Base-by-base conservation (phyloP, 2,888 invertebrate genomes). In the Mythimna loreyi region DNA sequence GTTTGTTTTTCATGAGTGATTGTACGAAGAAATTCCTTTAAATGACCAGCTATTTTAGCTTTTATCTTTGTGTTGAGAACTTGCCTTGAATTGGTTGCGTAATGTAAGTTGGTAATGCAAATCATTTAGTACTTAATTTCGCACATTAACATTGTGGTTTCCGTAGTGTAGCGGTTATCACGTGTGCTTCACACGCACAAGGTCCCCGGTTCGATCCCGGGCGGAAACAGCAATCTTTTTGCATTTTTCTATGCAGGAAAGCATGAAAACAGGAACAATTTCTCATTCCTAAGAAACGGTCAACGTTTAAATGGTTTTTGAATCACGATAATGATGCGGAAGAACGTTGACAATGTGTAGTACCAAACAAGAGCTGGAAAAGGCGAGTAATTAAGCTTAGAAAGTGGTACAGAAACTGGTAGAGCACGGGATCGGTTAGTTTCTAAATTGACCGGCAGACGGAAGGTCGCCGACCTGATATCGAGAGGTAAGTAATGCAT, bases 151-250 rank as follows among this genome's bases (percentile, higher is more conserved):
- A 6, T 1, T 7, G 50, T 28, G 33, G 97, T 97, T 97, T 97
- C 96, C 97, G 97, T 97, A 97, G 97, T 97, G 97, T 97, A 97
- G 97, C 96, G 97, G 97, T 97, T 97, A 97, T 97, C 97, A 97
- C 97, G 97, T 97, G 97, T 97, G 97, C 97, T 97, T 97, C 97
- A 97, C 97, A 97, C 97, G 97, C 97, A 97, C 97, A 97, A 97
- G 96, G 96, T 93, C 96, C 97, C 96, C 97, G 97, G 97, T 96
- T 96, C 96, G 96, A 97, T 96, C 97, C 97, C 96, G 96, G 96
- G 96, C 96, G 96, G 96, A 96, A 96, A 96, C 96, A 96, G 50
- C 47, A 40, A n/a, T 40, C 5, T 55, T 77, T 82, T 85, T 84
- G 52, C 23, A 25, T 47, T 55, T 69, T 67, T 58, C 6, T 19